A percentile compares a stretch with the other conserved stretches of the same genome.
Conservation (phyloP, 2,797 vertebrate genomes). For the Austrolebias charrua region DNA sequence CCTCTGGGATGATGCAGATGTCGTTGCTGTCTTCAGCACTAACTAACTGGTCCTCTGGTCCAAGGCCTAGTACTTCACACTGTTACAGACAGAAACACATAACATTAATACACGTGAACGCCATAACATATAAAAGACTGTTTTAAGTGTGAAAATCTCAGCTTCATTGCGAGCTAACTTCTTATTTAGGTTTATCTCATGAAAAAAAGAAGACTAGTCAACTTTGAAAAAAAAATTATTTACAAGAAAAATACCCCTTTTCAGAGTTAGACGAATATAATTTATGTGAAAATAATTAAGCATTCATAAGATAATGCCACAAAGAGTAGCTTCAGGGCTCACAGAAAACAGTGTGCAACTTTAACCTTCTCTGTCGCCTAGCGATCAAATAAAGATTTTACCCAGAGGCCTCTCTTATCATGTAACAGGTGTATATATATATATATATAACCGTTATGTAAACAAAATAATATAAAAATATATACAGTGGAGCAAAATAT, state of each 20-base stretch:
- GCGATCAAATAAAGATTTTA: slow-evolving; percentile 31
- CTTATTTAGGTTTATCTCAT: too few species aligned
- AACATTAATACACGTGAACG: neutral
- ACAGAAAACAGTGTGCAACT: neutral
- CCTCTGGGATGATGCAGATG: slow-evolving; percentile 95
- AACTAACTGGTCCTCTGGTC: slow-evolving; percentile 83
- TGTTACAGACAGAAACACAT: slow-evolving; percentile 50
- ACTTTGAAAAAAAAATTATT: too few species aligned
- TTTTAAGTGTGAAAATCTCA: too few species aligned
- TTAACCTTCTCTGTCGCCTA: slow-evolving; percentile 39
- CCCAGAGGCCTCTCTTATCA: slow-evolving; percentile 23
- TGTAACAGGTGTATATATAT: slow-evolving; percentile 30
- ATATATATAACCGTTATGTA: slow-evolving; percentile 21
- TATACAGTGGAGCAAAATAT: slow-evolving; percentile 1
- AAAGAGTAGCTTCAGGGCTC: too few species aligned
- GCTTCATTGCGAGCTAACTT: too few species aligned
- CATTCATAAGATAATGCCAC: too few species aligned
- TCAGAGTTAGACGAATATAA: neutral
- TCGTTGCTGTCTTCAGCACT: slow-evolving; percentile 95
- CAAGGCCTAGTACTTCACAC: slow-evolving; percentile 87
- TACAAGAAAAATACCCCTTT: too few species aligned
- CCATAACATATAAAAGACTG: neutral
- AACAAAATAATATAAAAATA: slow-evolving; percentile 15
- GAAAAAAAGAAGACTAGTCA: too few species aligned
- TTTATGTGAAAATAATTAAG: neutral